These are phyloP conservation scores for Rutpela maculata DNA, from an alignment of 2,888 invertebrate genomes.

Conservation along the genomic window DNA sequence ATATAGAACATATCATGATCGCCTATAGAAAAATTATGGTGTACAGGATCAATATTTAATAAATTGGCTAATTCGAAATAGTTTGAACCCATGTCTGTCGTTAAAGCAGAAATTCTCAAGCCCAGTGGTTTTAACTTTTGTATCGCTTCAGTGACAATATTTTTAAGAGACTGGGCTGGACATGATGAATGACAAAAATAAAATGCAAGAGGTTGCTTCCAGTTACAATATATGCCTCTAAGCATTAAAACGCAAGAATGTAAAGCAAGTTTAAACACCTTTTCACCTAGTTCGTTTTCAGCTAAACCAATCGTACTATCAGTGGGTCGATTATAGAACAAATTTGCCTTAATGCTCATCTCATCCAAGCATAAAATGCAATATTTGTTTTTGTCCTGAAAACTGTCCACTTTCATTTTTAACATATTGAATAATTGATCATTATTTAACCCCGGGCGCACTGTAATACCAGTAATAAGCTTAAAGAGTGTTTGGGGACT, in stretches of 20 bases:
- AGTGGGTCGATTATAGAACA: constrained; percentile 26
- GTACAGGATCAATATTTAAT: constrained; percentile 21
- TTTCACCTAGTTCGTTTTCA: constrained; percentile 38
- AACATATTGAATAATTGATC: constrained; percentile 25
- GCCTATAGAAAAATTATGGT: constrained; percentile 14
- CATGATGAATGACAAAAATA: constrained; percentile 39
- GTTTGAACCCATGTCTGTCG: constrained; percentile 41
- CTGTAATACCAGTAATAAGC: neutral
- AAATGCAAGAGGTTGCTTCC: too few species aligned
- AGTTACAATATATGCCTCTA: too few species aligned
- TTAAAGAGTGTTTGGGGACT: neutral
- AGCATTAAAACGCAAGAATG: too few species aligned
- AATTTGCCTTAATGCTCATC: too few species aligned
- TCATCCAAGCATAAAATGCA: constrained; percentile 40
- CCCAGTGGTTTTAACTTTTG: constrained; percentile 22
- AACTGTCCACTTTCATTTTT: constrained; percentile 26
- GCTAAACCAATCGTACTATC: constrained; percentile 28
- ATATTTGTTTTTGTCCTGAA: constrained; percentile 17
- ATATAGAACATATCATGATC: too few species aligned
- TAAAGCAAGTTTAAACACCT: constrained; percentile 36
- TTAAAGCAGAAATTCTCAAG: constrained; percentile 31
- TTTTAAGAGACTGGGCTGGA: constrained; percentile 28
- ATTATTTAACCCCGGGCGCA: constrained; percentile 36
- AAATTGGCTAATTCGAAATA: constrained; percentile 25
- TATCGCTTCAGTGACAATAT: constrained; percentile 21